Conservation (phyloP, 2,113 vertebrate genomes). For the Syrrhaptes paradoxus region DNA sequence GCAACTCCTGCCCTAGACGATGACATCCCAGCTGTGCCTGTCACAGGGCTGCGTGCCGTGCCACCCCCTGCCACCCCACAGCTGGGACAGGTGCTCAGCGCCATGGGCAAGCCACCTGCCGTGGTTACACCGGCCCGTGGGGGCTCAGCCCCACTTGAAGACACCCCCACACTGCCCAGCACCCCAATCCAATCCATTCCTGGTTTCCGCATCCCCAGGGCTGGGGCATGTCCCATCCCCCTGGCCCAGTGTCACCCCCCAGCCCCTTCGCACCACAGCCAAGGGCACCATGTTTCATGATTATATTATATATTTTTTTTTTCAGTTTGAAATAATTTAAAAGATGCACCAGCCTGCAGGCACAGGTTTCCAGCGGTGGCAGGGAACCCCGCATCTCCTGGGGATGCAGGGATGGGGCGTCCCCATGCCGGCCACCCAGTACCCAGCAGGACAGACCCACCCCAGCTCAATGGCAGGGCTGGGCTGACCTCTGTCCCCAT, state of each 20-base stretch:
- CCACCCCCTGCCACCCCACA: neutral
- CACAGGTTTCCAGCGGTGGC: neutral
- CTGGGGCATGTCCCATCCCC: fast-evolving
- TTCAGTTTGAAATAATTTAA: conserved; percentile 24
- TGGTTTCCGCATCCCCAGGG: fast-evolving
- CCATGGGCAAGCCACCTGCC: fast-evolving
- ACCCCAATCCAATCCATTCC: neutral
- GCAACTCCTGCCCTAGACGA: neutral
- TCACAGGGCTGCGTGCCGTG: fast-evolving
- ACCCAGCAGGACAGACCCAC: neutral
- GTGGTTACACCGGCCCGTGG: fast-evolving
- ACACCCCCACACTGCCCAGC: neutral
- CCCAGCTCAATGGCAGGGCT: neutral
- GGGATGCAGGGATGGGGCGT: fast-evolving
- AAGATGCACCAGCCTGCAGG: neutral
- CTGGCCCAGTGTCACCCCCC: too few relatives aligned
- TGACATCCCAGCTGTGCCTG: neutral
- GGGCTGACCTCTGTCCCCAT: neutral
- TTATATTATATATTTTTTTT: neutral
- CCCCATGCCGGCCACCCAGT: neutral
- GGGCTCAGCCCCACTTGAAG: neutral
- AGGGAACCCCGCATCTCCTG: neutral
- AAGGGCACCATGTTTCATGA: fast-evolving
- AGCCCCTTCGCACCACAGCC: neutral
- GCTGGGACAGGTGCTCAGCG: fast-evolving